Evolutionary conservation across 2,888 invertebrate genomes (phyloP).

Genomic region (Hypsopygia costalis): DNA sequence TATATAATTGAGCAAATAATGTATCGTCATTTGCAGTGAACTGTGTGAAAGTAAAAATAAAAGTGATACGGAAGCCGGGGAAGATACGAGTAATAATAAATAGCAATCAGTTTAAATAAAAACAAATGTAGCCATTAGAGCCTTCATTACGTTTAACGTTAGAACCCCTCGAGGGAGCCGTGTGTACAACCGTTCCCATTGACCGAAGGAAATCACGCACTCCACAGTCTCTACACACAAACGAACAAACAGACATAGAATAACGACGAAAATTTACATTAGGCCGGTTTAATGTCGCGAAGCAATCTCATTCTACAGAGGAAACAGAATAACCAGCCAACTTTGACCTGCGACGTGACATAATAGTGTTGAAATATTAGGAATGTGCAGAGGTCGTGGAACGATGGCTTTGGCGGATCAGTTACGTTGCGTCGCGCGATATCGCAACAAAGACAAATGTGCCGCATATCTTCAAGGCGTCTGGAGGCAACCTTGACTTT

Average conservation of each 20-base stretch:
- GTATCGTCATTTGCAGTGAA: background rate
- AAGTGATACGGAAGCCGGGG: slow-evolving; percentile 9
- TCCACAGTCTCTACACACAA: slow-evolving; percentile 38
- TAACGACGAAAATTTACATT: slow-evolving; percentile 75
- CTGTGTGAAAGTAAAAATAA: background rate
- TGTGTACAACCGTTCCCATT: slow-evolving; percentile 39
- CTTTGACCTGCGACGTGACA: slow-evolving; percentile 38
- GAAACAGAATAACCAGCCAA: slow-evolving; percentile 56
- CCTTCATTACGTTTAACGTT: slow-evolving; percentile 23
- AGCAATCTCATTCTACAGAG: slow-evolving; percentile 72
- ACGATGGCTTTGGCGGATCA: slow-evolving; percentile 49
- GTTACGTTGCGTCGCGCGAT: slow-evolving; percentile 61
- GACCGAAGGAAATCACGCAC: slow-evolving; percentile 50
- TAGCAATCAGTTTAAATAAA: slow-evolving; percentile 30
- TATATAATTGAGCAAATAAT: background rate
- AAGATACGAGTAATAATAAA: slow-evolving; percentile 26
- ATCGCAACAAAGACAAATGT: slow-evolving; percentile 70
- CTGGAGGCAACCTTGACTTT: slow-evolving; percentile 56
- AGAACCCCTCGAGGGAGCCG: slow-evolving; percentile 29
- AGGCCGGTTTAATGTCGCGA: slow-evolving; percentile 73
- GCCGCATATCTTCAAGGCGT: slow-evolving; percentile 51
- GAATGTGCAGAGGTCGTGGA: slow-evolving; percentile 31
- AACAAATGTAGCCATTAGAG: slow-evolving; percentile 37
- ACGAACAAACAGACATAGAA: slow-evolving; percentile 57
- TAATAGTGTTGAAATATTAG: slow-evolving; percentile 4